These are phyloP conservation scores for Peucedramus taeniatus DNA, from an alignment of 2,113 vertebrate species.

Conservation along the genomic window DNA sequence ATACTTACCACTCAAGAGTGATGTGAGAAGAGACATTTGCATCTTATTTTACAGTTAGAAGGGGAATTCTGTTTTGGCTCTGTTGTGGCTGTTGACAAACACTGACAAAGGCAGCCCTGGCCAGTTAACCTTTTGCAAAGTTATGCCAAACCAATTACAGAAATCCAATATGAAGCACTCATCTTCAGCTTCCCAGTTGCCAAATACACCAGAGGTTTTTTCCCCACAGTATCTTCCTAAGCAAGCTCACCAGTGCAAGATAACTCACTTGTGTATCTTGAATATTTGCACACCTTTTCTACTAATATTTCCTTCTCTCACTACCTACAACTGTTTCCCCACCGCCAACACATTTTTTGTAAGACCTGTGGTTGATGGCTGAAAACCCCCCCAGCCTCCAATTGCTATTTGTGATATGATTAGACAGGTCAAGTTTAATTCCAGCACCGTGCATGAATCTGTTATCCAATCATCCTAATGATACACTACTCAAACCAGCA, in stretches of 20 bases:
- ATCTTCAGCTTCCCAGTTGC: background rate
- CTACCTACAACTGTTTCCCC: background rate
- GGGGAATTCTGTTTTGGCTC: background rate
- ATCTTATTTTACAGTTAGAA: background rate
- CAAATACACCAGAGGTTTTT: background rate
- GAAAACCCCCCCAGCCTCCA: background rate
- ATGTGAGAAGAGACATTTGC: background rate
- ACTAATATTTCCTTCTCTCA: background rate
- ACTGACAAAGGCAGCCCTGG: background rate
- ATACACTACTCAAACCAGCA: slow-evolving; percentile 10
- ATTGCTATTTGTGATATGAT: background rate
- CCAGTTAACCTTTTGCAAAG: background rate
- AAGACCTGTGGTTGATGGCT: background rate
- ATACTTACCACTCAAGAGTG: background rate
- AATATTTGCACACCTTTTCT: background rate
- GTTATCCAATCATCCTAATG: slow-evolving; percentile 58
- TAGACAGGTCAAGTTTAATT: slow-evolving; percentile 30
- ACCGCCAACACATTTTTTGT: background rate
- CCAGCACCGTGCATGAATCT: background rate
- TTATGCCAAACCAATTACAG: background rate
- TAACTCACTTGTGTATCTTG: background rate
- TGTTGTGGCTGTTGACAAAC: background rate
- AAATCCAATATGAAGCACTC: background rate
- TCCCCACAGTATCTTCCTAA: background rate
- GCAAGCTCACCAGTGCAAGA: background rate